Percentiles rank a stretch among this genome's conserved stretches.
Conservation (phyloP, 2,888 invertebrate genomes). For the Nebria brevicollis region DNA sequence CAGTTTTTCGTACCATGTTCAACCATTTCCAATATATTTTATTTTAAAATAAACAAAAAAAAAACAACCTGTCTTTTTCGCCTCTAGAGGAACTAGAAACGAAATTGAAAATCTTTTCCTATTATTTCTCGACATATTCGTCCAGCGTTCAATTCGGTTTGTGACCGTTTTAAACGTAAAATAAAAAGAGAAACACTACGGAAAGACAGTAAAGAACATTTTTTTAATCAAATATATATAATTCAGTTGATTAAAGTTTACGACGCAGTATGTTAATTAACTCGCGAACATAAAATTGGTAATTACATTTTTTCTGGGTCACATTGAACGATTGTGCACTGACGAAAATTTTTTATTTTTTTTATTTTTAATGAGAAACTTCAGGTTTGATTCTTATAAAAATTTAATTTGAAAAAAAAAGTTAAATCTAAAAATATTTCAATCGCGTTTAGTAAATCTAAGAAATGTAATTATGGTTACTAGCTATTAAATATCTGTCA, state of each 20-base stretch:
- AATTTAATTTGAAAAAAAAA: too few relatives aligned
- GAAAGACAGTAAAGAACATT: neutral
- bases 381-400: too few relatives aligned
- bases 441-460: neutral
- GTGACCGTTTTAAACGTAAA: neutral
- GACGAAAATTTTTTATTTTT: neutral
- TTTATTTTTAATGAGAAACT: neutral
- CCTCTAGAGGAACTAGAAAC: slow-evolving; percentile 4
- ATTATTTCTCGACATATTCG: slow-evolving; percentile 1
- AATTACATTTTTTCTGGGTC: neutral
- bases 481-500: slow-evolving; percentile 28
- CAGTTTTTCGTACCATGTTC: neutral
- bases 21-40: neutral
- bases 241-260: slow-evolving; percentile 2
- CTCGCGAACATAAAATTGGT: neutral
- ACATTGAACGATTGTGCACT: neutral
- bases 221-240: slow-evolving; percentile 9
- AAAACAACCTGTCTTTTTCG: neutral
- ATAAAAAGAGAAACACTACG: neutral
- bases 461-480: slow-evolving; percentile 20
- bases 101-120: slow-evolving; percentile 31
- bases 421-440: neutral
- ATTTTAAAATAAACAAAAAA: neutral
- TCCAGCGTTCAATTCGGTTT: neutral
- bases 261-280: slow-evolving; percentile 3